Evolutionary conservation across 2,113 vertebrate genomes (phyloP), one percentile per base, ranked within the genome.

Genomic region (Hippolais icterina): DNA sequence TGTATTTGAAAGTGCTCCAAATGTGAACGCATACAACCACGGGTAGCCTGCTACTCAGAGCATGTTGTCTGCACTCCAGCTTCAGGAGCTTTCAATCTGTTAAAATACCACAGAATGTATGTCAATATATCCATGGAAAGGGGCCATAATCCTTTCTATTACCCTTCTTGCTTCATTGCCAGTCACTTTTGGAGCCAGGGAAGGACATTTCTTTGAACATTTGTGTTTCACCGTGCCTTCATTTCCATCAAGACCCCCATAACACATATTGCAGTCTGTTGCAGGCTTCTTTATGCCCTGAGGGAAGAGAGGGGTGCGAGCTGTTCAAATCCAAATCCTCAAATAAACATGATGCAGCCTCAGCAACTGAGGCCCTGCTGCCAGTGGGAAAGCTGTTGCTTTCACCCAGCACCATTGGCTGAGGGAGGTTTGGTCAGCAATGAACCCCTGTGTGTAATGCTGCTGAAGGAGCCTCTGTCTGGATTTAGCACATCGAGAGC

Each of bases 221-320:
- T 93, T 95, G 54, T 77, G 61, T 83, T 95, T 93, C 90, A 69
- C 83, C 1, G 2, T 92, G 96, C 88, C 85, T 96, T 93, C 96
- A 90, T 77, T 96, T 90, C 82, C 90, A 92, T 94, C 92, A 94
- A 90, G 92, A 88, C 89, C 74, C 80, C 39, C 54, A 31, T 80
- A 92, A 89, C 88, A 86, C 95, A 93, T 92, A 95, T n/a, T 94
- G 95, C 95, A 95, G 95, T 96, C 95, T 96, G 94, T 69, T 96
- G 70, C 86, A 93, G 68, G 27, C 94, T 95, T 85, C 94, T 88
- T 93, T 78, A 88, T 44, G 86, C 96, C 96, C 90, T 5, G 86
- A 97, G 96, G 95, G 94, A 59, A 95, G 68, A 93, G 83, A 89
- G 60, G 80, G 59, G 39, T 76, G 76, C 0, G 59, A 95, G 86